These are phyloP conservation scores for Acanthosepion pharaonis DNA, from an alignment of 2,888 invertebrate species.

Conservation along the genomic window DNA sequence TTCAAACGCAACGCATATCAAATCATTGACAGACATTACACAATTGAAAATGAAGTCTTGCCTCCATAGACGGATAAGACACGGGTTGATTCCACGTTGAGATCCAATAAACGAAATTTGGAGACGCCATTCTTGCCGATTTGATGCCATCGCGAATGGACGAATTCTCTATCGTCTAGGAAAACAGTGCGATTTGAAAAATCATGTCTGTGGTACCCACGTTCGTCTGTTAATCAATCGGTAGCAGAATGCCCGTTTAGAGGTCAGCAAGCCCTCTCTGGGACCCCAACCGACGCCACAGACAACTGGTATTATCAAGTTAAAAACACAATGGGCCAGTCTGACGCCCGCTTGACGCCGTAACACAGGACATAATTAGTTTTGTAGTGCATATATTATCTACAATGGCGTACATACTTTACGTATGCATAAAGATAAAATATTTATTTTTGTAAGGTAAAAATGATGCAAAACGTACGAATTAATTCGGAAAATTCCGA, in stretches of 20 bases:
- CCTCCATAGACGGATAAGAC: neutral
- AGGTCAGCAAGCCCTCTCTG: neutral
- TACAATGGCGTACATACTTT: neutral
- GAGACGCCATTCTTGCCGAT: neutral
- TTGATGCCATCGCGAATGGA: neutral
- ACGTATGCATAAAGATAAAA: neutral
- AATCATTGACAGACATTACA: neutral
- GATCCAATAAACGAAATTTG: neutral
- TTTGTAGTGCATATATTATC: neutral
- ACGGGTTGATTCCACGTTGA: neutral
- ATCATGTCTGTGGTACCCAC: neutral
- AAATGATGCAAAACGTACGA: neutral
- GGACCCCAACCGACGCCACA: neutral
- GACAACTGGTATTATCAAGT: neutral
- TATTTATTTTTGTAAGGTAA: conserved; percentile 22
- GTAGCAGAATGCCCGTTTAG: neutral
- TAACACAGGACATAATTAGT: neutral
- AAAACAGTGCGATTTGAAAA: neutral
- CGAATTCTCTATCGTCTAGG: neutral
- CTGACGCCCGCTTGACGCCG: neutral
- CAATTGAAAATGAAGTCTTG: neutral
- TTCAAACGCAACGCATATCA: neutral
- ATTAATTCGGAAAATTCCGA: neutral
- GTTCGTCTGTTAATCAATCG: neutral
- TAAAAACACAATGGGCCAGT: neutral